Conservation (phyloP, 2,888 invertebrate genomes). For the Lasioglossum zephyrum region DNA sequence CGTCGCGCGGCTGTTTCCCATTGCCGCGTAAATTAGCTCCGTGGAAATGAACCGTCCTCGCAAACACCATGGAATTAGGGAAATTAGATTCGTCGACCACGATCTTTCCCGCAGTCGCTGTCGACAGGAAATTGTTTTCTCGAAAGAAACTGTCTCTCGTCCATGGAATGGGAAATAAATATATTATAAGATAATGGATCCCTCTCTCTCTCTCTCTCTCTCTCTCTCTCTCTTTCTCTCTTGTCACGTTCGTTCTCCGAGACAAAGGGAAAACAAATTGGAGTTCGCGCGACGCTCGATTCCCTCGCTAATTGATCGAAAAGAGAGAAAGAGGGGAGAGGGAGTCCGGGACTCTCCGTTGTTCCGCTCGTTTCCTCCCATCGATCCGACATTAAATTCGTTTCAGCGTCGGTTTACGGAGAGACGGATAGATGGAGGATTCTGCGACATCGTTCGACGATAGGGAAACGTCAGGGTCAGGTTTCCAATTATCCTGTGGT, state of each 20-base stretch:
- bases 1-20: background rate
- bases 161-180: background rate
- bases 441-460: slow-evolving; percentile 49
- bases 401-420: slow-evolving; percentile 39
- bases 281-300: background rate
- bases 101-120: background rate
- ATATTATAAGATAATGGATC: background rate
- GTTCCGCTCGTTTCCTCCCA: slow-evolving; percentile 1
- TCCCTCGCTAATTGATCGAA: background rate
- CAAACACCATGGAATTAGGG: slow-evolving; percentile 45
- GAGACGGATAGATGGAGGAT: slow-evolving; percentile 28
- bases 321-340: background rate
- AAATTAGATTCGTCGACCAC: slow-evolving; percentile 27
- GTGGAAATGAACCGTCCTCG: slow-evolving; percentile 48
- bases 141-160: background rate
- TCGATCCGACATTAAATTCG: slow-evolving; percentile 24
- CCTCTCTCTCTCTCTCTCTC: background rate
- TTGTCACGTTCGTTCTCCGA: background rate
- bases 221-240: background rate
- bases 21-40: slow-evolving; percentile 42
- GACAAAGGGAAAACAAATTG: background rate
- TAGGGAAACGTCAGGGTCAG: slow-evolving; percentile 56
- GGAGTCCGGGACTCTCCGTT: background rate
- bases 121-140: background rate
- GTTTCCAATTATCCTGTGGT: slow-evolving; percentile 63